Conservation (phyloP, 1,140 invertebrate species). For the Pseudomyrmex dendroicus region DNA sequence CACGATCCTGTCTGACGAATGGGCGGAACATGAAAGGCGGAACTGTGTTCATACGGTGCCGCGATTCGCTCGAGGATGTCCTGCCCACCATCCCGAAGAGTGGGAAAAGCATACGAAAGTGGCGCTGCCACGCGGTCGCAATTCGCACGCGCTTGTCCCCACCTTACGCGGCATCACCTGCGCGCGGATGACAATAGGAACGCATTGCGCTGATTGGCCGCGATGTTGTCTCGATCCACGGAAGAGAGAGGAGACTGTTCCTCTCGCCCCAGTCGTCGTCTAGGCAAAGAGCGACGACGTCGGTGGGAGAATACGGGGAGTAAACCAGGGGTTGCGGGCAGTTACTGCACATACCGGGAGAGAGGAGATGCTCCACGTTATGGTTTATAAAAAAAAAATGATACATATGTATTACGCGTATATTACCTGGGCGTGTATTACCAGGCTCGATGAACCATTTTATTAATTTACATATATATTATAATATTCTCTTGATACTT, state of each 20-base stretch:
- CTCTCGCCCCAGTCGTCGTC: slow-evolving; percentile 16
- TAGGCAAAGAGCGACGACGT: not conserved
- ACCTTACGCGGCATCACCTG: slow-evolving; percentile 34
- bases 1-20: not conserved
- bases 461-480: slow-evolving; percentile 27
- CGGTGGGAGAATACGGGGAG: not conserved
- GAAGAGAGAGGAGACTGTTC: slow-evolving; percentile 24
- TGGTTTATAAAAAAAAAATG: slow-evolving; percentile 39
- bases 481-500: not conserved
- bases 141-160: slow-evolving; percentile 43
- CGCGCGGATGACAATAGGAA: slow-evolving; percentile 29
- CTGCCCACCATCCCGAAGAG: slow-evolving; percentile 32
- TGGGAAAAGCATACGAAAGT: slow-evolving; percentile 14
- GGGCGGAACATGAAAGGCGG: slow-evolving; percentile 46
- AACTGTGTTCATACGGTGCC: no score
- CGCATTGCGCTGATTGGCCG: slow-evolving; percentile 60
- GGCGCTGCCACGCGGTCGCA: slow-evolving; percentile 52
- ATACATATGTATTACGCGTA: slow-evolving; percentile 21
- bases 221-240: slow-evolving; percentile 28
- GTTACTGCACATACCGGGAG: slow-evolving; percentile 19
- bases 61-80: slow-evolving; percentile 53
- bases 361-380: not conserved
- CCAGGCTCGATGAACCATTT: not conserved
- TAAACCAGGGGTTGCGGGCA: not conserved
- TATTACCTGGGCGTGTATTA: not conserved